Evolutionary conservation across 2,888 invertebrate species (phyloP), one percentile per base, ranked within the genome.

Genomic region (Ethmia dodecea): DNA sequence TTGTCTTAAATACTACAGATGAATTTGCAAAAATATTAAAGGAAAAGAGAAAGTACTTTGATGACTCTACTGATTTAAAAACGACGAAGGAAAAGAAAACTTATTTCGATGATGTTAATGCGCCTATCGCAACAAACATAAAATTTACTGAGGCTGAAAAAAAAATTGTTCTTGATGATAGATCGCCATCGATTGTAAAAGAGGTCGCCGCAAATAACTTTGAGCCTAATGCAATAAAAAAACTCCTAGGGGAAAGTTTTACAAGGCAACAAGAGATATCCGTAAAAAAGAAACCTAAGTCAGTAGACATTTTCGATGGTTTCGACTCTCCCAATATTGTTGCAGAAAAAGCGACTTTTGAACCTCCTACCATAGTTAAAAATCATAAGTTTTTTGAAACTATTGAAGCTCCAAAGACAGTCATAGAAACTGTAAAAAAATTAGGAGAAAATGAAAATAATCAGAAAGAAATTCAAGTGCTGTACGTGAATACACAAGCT

Each of bases 121-220:
- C 37, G 31, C 40, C 9, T 26, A 6, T 26, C 9, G n/a, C 12
- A 55, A 53, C 39, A 59, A 57, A 18, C 26, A 52, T 42, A 16
- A 5, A n/a, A n/a, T n/a, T 37, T 11, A 13, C 13, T 24, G 30
- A 41, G 40, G 13, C 28, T 18, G 20, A 13, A 31, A 33, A 47
- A 28, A 32, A 46, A 30, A 13, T 35, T 31, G 28, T 59, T 0
- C 42, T 46, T 29, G 52, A 62, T 6, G 55, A 68, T 6, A 56
- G 74, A 30, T 80, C 79, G 3, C 76, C 78, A 0, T 73, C 77
- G 0, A 76, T 79, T 20, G 66, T 75, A 0, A 73, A 66, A 55
- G 78, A 80, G 4, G 60, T 65, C 13, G 39, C 42, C 1, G 40
- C 40, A 1, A 55, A 58, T 13, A 55, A 69, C 37, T 66, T 60